Evolutionary conservation across 2,113 vertebrate species (phyloP).

Genomic region (Camarhynchus parvulus): DNA sequence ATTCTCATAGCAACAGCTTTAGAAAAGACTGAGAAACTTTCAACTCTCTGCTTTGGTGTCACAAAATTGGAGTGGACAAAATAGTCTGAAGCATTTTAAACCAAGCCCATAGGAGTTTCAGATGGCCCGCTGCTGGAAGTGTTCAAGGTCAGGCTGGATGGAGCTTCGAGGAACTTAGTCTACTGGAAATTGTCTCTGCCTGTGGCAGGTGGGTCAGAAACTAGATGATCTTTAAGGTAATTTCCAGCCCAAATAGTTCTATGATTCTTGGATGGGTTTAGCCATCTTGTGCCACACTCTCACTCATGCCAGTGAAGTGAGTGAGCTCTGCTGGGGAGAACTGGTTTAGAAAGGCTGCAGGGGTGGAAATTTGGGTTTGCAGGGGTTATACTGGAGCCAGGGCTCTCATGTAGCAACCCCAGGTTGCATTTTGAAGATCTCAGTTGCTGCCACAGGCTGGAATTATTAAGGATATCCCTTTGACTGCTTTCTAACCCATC

Average conservation of each 20-base stretch:
- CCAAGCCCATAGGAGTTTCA: background rate
- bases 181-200: background rate
- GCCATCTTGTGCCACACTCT: background rate
- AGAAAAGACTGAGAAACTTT: background rate
- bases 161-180: background rate
- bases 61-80: background rate
- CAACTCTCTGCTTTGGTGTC: background rate
- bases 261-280: background rate
- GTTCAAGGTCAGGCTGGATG: background rate
- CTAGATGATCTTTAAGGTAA: background rate
- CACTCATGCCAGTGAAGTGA: accelerated
- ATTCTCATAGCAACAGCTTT: background rate
- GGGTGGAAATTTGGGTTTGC: background rate
- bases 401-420: background rate
- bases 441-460: background rate
- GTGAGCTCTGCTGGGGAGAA: background rate
- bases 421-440: background rate
- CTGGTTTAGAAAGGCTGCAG: background rate
- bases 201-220: background rate
- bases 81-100: background rate
- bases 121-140: background rate
- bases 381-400: accelerated
- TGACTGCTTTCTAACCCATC: background rate
- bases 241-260: background rate
- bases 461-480: background rate